phyloP scores from a whole-genome alignment of 1,140 invertebrate species.

The Heterodera schachtii region DNA sequence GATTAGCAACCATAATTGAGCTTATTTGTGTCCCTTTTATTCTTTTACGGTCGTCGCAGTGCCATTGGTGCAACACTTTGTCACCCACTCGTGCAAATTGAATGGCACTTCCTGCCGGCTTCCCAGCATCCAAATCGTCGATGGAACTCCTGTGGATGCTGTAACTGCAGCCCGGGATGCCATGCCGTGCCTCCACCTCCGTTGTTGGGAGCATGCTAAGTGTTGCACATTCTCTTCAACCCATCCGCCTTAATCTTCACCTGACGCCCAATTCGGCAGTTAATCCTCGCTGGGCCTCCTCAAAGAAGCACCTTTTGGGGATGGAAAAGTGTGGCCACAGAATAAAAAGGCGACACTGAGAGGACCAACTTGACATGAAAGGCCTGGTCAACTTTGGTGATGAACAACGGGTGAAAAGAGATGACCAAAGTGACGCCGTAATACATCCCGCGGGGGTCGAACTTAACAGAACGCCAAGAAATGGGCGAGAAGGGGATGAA shows the following conservation, averaged over 20 bases:
- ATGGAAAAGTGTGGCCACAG: slow-evolving; percentile 30
- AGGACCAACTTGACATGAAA: slow-evolving; percentile 59
- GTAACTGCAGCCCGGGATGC: slow-evolving; percentile 64
- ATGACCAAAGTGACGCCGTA: slow-evolving; percentile 65
- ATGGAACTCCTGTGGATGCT: slow-evolving; percentile 59
- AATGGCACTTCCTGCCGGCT: slow-evolving; percentile 57
- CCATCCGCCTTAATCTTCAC: slow-evolving; percentile 20
- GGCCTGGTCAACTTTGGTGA: slow-evolving; percentile 65
- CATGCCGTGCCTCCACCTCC: slow-evolving; percentile 62
- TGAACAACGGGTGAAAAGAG: slow-evolving; percentile 65
- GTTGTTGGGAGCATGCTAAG: slow-evolving; percentile 65
- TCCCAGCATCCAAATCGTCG: slow-evolving; percentile 59
- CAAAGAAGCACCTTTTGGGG: slow-evolving; percentile 66
- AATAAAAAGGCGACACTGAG: background rate
- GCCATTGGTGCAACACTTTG: slow-evolving; percentile 63
- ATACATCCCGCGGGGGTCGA: slow-evolving; percentile 65
- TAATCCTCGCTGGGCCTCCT: slow-evolving; percentile 60
- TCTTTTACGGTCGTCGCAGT: slow-evolving; percentile 61
- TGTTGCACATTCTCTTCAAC: background rate
- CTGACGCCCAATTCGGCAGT: slow-evolving; percentile 65
- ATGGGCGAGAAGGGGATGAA: background rate
- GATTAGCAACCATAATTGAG: background rate
- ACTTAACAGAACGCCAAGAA: slow-evolving; percentile 32
- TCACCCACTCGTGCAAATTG: slow-evolving; percentile 63
- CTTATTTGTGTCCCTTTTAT: background rate